phyloP scores from a whole-genome alignment of 2,888 invertebrate genomes.

The Notocelia uddmanniana region DNA sequence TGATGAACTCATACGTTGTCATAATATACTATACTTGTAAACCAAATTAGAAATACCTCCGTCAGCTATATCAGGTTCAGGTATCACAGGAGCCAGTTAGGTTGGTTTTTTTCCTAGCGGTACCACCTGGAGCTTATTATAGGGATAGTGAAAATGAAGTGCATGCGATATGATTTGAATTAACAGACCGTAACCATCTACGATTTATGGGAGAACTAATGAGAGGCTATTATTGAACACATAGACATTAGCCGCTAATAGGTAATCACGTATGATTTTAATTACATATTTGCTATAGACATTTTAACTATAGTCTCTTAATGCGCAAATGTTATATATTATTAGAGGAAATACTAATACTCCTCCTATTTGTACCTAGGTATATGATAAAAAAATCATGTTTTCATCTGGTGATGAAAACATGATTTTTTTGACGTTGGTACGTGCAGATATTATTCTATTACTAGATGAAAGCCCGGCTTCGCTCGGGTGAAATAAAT shows the following conservation, averaged over 20 bases:
- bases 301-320: slow-evolving; percentile 28
- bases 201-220: slow-evolving; percentile 36
- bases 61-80: background rate
- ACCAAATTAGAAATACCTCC: slow-evolving; percentile 39
- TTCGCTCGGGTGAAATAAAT: too few relatives aligned
- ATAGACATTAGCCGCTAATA: slow-evolving; percentile 23
- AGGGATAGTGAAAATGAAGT: slow-evolving; percentile 38
- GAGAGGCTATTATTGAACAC: slow-evolving; percentile 20
- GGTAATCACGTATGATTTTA: slow-evolving; percentile 29
- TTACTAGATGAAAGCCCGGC: too few relatives aligned
- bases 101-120: slow-evolving; percentile 21
- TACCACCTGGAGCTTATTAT: slow-evolving; percentile 34
- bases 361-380: too few relatives aligned
- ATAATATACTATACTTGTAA: slow-evolving; percentile 37
- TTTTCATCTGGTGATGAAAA: too few relatives aligned
- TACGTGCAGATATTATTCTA: too few relatives aligned
- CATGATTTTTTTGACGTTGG: too few relatives aligned
- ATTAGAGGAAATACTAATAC: too few relatives aligned
- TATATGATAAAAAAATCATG: too few relatives aligned
- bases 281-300: slow-evolving; percentile 14
- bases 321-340: background rate
- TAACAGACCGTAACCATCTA: slow-evolving; percentile 39
- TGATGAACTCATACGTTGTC: slow-evolving; percentile 38
- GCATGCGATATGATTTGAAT: slow-evolving; percentile 30
- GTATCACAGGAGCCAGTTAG: background rate